Evolutionary conservation across 2,888 invertebrate species (phyloP).

Genomic region (Tyria jacobaeae): DNA sequence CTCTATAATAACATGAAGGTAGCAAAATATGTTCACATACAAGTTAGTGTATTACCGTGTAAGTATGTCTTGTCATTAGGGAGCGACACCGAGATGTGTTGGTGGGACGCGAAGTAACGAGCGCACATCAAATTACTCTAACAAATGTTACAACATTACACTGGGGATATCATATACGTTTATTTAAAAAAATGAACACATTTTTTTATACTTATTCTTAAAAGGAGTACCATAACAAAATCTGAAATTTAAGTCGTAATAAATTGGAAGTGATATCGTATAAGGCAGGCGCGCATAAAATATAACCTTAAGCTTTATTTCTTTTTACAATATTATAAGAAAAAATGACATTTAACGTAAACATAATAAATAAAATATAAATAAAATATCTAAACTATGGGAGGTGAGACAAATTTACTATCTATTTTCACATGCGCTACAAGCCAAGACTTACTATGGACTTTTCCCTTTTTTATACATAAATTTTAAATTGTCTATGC

Average conservation of each 20-base stretch:
- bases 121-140: slow-evolving; percentile 22
- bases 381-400: too few species aligned
- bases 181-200: slow-evolving; percentile 6
- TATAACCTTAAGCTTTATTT: background rate
- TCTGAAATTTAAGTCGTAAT: slow-evolving; percentile 4
- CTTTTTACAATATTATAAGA: background rate
- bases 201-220: slow-evolving; percentile 7
- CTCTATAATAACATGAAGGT: background rate
- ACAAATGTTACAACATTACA: slow-evolving; percentile 35
- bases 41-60: background rate
- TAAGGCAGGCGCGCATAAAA: background rate
- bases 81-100: background rate
- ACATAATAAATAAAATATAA: too few species aligned
- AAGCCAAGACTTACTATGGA: too few species aligned
- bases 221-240: slow-evolving; percentile 3
- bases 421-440: too few species aligned
- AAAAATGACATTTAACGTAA: too few species aligned
- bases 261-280: background rate
- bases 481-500: too few species aligned
- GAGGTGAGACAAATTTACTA: too few species aligned
- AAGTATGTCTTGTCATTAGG: background rate
- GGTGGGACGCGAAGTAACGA: slow-evolving; percentile 10
- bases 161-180: slow-evolving; percentile 7
- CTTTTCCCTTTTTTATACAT: too few species aligned
- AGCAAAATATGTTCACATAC: background rate